A percentile compares a stretch with the other conserved stretches of the same genome.
Conservation (phyloP, 2,888 invertebrate genomes). For the Drosophila mulleri region DNA sequence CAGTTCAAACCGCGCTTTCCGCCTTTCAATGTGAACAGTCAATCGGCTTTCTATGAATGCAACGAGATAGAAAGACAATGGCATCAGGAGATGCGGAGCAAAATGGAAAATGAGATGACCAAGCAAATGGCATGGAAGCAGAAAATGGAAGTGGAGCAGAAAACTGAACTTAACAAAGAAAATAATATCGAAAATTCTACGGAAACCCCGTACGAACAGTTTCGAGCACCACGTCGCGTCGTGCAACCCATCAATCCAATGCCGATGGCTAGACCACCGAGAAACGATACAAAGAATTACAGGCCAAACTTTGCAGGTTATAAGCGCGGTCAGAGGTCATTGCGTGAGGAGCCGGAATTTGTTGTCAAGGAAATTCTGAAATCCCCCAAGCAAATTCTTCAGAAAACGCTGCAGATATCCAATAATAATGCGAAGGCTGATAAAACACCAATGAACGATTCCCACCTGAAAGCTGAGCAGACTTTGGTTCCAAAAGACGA, state of each 20-base stretch:
- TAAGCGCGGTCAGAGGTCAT: not conserved
- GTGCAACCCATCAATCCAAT: not conserved
- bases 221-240: conserved; percentile 28
- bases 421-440: not conserved
- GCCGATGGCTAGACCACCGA: not conserved
- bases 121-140: not conserved
- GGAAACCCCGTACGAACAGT: not conserved
- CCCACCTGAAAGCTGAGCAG: not conserved
- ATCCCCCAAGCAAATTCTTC: not conserved
- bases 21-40: not conserved
- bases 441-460: too few species aligned
- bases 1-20: not conserved
- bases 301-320: fast-evolving
- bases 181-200: not conserved
- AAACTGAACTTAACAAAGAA: not conserved
- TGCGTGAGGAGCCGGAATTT: not conserved
- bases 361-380: not conserved
- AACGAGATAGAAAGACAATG: not conserved
- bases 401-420: too few species aligned
- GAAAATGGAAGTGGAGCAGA: not conserved
- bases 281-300: not conserved
- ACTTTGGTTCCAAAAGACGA: too few species aligned
- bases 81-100: not conserved
- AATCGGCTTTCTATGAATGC: not conserved
- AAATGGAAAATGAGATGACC: not conserved